Percentiles rank a stretch among this genome's conserved stretches.
Evolutionary conservation across 2,113 vertebrate species (phyloP).

Genomic region (Heliornis fulica): DNA sequence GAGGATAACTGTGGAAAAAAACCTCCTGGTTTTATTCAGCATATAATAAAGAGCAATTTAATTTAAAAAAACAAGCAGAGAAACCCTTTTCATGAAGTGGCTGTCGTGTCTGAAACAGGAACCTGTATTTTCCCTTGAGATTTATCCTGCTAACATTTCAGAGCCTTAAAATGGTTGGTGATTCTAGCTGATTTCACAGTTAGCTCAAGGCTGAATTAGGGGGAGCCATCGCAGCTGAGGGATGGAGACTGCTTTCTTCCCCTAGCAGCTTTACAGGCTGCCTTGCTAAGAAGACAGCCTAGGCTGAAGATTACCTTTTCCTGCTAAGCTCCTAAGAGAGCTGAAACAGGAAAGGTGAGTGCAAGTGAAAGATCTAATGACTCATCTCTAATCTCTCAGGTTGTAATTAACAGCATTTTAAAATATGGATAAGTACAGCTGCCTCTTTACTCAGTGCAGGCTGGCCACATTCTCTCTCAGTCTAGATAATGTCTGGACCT

Average conservation of each 20-base stretch:
- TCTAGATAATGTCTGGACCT: too few relatives aligned
- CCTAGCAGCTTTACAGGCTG: neutral
- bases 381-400: neutral
- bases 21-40: neutral
- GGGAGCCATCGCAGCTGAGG: rapidly evolving
- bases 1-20: neutral
- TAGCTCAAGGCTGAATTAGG: neutral
- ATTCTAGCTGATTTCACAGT: neutral
- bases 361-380: neutral
- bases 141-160: neutral
- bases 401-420: neutral
- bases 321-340: neutral
- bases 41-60: neutral
- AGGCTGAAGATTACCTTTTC: neutral
- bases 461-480: neutral
- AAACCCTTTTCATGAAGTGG: neutral
- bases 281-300: neutral
- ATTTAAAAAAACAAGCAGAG: neutral
- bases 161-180: neutral
- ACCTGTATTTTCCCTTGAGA: neutral
- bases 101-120: neutral
- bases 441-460: neutral
- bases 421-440: neutral
- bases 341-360: neutral
- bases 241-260: neutral